These are phyloP conservation scores for Lophotriccus pileatus DNA, from an alignment of 2,797 vertebrate genomes.

Conservation along the genomic window DNA sequence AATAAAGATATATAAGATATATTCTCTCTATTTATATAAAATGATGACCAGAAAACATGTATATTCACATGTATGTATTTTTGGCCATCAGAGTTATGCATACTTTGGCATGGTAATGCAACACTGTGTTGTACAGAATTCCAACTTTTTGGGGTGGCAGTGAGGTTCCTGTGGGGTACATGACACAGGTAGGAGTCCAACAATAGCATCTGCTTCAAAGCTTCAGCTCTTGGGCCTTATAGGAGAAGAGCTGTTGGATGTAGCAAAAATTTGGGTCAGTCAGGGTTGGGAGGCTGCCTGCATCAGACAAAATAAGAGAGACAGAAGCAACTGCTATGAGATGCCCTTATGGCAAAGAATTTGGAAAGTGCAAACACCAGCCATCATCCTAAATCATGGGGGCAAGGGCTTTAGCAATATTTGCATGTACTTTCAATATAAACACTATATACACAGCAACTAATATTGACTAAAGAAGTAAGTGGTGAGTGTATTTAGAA, in stretches of 20 bases:
- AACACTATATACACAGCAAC: background rate
- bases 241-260: background rate
- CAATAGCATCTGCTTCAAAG: background rate
- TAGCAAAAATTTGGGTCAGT: background rate
- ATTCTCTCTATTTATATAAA: background rate
- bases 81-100: background rate
- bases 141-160: fast-evolving
- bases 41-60: background rate
- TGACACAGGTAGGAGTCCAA: background rate
- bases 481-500: background rate
- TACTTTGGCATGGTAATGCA: background rate
- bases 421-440: background rate
- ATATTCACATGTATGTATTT: background rate
- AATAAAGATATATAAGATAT: background rate
- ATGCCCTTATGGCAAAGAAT: fast-evolving
- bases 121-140: background rate
- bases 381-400: background rate
- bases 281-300: background rate
- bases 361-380: background rate
- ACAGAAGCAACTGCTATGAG: background rate
- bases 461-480: background rate
- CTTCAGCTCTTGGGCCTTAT: background rate
- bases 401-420: background rate
- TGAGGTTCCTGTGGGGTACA: background rate
- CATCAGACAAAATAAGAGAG: background rate